A percentile compares a stretch with the other conserved stretches of the same genome.
Evolutionary conservation across 2,888 invertebrate species (phyloP).

Genomic region (Caenorhabditis drosophilae): DNA sequence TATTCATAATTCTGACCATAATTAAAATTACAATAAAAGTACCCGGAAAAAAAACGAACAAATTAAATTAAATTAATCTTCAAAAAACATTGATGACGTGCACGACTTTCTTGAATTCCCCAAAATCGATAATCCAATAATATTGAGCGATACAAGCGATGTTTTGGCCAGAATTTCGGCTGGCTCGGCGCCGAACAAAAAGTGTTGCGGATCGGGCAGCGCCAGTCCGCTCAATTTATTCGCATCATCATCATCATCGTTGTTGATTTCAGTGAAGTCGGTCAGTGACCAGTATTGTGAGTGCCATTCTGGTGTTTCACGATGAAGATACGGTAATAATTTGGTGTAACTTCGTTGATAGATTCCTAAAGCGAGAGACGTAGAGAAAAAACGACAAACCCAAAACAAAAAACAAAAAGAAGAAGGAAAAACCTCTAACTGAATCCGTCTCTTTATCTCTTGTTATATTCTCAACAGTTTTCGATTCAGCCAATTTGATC

Average conservation of each 20-base stretch:
- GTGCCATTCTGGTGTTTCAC: constrained; percentile 63
- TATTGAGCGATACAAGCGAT: constrained; percentile 41
- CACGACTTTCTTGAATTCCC: constrained; percentile 26
- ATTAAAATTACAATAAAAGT: constrained; percentile 5
- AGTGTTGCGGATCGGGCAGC: constrained; percentile 25
- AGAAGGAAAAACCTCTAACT: constrained; percentile 66
- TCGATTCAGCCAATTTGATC: constrained; percentile 57
- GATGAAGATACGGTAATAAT: constrained; percentile 60
- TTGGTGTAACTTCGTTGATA: constrained; percentile 64
- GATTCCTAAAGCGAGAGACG: constrained; percentile 44
- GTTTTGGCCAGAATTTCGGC: constrained; percentile 17
- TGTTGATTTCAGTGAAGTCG: constrained; percentile 25
- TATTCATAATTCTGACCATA: neutral
- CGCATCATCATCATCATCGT: neutral
- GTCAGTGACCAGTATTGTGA: constrained; percentile 62
- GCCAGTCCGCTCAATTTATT: neutral
- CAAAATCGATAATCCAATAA: constrained; percentile 39
- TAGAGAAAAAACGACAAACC: neutral
- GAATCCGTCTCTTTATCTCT: constrained; percentile 52
- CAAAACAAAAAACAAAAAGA: too few species aligned
- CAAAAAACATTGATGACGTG: neutral
- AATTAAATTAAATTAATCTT: constrained; percentile 10
- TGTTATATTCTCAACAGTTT: constrained; percentile 63
- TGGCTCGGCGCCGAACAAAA: constrained; percentile 25
- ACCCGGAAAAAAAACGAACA: constrained; percentile 1